Conservation (phyloP, 2,113 vertebrate genomes). For the Epinephelus fuscoguttatus region DNA sequence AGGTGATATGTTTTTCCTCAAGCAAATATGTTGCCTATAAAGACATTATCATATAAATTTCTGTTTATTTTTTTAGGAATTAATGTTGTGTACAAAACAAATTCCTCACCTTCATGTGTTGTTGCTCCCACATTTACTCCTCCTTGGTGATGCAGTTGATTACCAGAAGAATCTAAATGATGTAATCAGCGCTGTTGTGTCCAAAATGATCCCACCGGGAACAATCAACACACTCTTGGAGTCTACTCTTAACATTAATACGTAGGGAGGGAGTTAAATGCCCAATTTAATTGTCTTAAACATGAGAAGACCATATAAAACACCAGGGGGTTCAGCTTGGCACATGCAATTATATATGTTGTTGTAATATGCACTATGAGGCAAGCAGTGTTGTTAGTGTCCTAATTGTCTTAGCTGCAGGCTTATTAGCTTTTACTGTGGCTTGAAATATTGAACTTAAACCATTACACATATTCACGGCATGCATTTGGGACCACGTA, state of each 20-base stretch:
- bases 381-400: conserved; percentile 22
- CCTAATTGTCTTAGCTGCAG: conserved; percentile 4
- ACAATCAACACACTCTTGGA: conserved; percentile 41
- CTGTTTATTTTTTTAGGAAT: background rate
- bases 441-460: conserved; percentile 27
- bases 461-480: conserved; percentile 30
- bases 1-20: background rate
- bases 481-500: conserved; percentile 22
- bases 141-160: conserved; percentile 17
- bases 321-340: background rate
- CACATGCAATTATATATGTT: conserved; percentile 14
- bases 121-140: background rate
- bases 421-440: conserved; percentile 35
- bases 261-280: background rate
- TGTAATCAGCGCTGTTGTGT: background rate
- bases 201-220: conserved; percentile 35
- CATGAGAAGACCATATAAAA: conserved; percentile 21
- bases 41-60: background rate
- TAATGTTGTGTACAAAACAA: background rate
- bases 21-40: background rate
- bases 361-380: conserved; percentile 17
- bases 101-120: background rate
- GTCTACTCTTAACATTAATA: background rate
- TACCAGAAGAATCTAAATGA: conserved; percentile 18
- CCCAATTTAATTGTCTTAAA: conserved; percentile 23